These are phyloP conservation scores for Sprattus sprattus DNA, from an alignment of 2,113 vertebrate species.

Conservation along the genomic window DNA sequence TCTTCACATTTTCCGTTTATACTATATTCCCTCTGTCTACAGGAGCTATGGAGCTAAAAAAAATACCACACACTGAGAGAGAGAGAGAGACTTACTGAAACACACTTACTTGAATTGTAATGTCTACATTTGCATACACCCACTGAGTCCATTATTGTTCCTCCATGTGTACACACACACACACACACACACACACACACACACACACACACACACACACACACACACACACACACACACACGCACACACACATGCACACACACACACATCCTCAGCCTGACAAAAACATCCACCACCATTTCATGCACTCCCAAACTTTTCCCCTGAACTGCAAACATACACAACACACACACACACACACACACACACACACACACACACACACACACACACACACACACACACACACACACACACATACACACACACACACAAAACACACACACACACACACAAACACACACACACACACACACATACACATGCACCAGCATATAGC, in stretches of 20 bases:
- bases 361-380: not conserved
- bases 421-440: too few relatives aligned
- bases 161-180: not conserved
- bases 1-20: not conserved
- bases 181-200: too few relatives aligned
- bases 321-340: not conserved
- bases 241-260: slow-evolving; percentile 5
- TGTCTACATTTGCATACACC: not conserved
- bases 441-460: too few relatives aligned
- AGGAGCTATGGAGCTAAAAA: too few relatives aligned
- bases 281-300: not conserved
- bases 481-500: too few relatives aligned
- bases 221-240: slow-evolving; percentile 6
- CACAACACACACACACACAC: not conserved
- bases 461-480: too few relatives aligned
- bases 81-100: not conserved
- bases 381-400: too few relatives aligned
- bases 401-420: too few relatives aligned
- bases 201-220: not conserved
- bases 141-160: not conserved
- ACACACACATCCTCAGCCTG: not conserved
- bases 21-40: too few relatives aligned
- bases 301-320: not conserved
- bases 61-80: not conserved
- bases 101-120: not conserved